Evolutionary conservation across 1,140 invertebrate genomes (phyloP), one percentile per base, ranked within the genome.

Genomic region (Phenacoccus solenopsis): DNA sequence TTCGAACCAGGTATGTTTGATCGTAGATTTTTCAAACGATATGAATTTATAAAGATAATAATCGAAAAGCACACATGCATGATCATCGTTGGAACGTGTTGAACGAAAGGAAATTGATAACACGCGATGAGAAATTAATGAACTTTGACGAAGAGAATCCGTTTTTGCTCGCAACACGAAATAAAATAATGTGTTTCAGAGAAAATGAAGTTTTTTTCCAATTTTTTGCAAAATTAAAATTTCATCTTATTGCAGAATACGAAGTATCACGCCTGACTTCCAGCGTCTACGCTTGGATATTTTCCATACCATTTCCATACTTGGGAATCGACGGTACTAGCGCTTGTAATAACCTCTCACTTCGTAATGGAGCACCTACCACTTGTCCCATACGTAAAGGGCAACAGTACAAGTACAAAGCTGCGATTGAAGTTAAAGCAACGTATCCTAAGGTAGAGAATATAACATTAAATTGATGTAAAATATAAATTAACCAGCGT

Each of bases 271-370:
- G 72, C 0, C 38, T 87, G 32, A 79, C 59, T 1, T 85, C 83
- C n/a, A 76, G 79, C 4, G 88, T 90, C 1, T 76, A 76, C 70
- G 88, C 87, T 0, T 77, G 81, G 0, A 80, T 90, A 16, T 73
- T 82, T 5, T 83, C 83, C 0, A 75, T 90, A 3, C 78, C 82
- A 0, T 75, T 91, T 69, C 89, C 89, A 0, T 90, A 90, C 75
- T 78, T 89, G 7, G 89, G 89, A 28, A 87, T 90, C 0, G 87
- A 90, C 73, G 86, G 85, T n/a, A 82, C 80, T 2, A 80, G 82
- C 38, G 85, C 88, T 1, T 90, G 89, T 74, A 78, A 81, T 56
- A 84, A 86, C 71, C 79, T 90, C 28, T 87, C 78, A 73, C 77
- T 81, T 69, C 73, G 77, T 56, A 76, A 84, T 72, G 85, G 81